Conservation (phyloP, 2,113 vertebrate genomes). For the Alexandromys fortis region DNA sequence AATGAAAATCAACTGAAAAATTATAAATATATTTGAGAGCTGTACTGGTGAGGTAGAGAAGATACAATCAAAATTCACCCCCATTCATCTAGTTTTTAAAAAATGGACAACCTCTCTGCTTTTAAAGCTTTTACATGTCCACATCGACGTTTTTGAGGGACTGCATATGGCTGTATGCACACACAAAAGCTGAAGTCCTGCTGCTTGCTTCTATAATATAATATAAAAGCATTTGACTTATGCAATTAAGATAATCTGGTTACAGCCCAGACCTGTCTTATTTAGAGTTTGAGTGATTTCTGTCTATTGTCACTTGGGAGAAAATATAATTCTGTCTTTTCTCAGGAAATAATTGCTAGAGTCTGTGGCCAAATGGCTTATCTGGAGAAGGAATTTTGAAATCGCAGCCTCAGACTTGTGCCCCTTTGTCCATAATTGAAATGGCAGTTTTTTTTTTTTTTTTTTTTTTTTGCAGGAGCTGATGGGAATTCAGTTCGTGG, state of each 20-base stretch:
- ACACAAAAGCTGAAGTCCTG: not conserved
- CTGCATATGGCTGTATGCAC: not conserved
- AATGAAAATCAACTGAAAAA: constrained; percentile 31
- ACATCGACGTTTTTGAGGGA: not conserved
- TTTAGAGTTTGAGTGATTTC: constrained; percentile 71
- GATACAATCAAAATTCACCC: not conserved
- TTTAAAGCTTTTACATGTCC: not conserved
- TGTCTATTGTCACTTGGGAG: constrained; percentile 63
- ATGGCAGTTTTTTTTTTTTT: not conserved
- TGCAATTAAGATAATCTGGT: constrained; percentile 61
- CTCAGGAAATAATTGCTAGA: constrained; percentile 58
- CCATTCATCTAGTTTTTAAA: not conserved
- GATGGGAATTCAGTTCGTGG: not conserved
- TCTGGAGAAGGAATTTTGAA: constrained; percentile 65
- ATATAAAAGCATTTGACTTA: constrained; percentile 69
- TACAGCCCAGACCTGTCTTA: constrained; percentile 52
- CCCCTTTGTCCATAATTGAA: constrained; percentile 49
- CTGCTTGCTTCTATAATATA: constrained; percentile 59
- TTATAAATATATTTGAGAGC: constrained; percentile 15
- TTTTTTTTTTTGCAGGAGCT: constrained; percentile 1
- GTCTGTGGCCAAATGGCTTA: constrained; percentile 42
- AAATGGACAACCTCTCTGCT: not conserved
- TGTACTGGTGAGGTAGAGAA: not conserved
- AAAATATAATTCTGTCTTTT: constrained; percentile 71
- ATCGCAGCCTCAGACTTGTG: constrained; percentile 15